phyloP scores from a whole-genome alignment of 2,888 invertebrate genomes.

The Eilema griseolum region DNA sequence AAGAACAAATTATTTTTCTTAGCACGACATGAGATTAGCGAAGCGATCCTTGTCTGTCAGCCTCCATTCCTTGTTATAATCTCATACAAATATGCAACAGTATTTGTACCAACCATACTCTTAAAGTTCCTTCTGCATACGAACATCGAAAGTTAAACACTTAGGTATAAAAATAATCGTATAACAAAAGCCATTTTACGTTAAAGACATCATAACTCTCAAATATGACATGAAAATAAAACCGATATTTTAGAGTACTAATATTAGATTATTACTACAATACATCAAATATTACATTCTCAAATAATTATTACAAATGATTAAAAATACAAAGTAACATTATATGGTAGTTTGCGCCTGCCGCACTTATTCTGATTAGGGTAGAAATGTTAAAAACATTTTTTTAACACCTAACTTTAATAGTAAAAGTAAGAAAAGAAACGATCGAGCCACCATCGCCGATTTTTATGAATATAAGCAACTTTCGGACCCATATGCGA shows the following conservation, averaged over 20 bases:
- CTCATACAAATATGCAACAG: constrained; percentile 5
- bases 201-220: constrained; percentile 6
- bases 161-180: background rate
- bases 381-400: no score
- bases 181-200: background rate
- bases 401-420: no score
- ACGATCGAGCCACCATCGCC: no score
- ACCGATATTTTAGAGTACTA: background rate
- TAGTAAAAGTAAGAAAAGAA: no score
- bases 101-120: constrained; percentile 4
- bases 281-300: background rate
- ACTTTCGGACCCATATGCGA: no score
- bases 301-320: background rate
- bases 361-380: no score
- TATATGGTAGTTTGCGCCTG: background rate
- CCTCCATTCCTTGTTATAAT: constrained; percentile 4
- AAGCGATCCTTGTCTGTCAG: background rate
- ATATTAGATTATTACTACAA: background rate
- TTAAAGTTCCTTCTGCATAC: constrained; percentile 14
- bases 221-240: constrained; percentile 2
- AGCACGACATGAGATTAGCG: background rate
- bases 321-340: background rate
- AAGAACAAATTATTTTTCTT: constrained; percentile 2
- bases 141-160: constrained; percentile 26
- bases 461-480: no score